A percentile compares a stretch with the other conserved stretches of the same genome.
phyloP scores from a whole-genome alignment of 2,888 invertebrate genomes.

The Ichneumoninae sp. region DNA sequence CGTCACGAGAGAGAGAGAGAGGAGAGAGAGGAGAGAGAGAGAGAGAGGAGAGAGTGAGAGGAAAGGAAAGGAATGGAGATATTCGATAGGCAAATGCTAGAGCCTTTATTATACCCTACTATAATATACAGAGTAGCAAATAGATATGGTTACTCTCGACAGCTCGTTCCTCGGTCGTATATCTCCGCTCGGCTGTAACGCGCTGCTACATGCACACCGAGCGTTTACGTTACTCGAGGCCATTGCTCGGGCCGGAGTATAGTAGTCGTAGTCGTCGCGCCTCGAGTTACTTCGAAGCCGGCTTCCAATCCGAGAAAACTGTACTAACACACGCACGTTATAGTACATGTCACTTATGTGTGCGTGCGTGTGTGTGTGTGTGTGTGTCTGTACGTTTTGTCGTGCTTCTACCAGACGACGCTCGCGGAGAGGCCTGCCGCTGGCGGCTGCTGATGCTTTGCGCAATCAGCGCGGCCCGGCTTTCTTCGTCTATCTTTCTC shows the following conservation, averaged over 20 bases:
- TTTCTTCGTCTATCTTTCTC: background rate
- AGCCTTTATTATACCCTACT: slow-evolving; percentile 30
- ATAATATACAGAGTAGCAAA: slow-evolving; percentile 41
- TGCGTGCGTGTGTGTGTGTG: slow-evolving; percentile 2
- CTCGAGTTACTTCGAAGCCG: slow-evolving; percentile 59
- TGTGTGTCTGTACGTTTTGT: slow-evolving; percentile 38
- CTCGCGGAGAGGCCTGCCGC: slow-evolving; percentile 39
- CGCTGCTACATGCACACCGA: slow-evolving; percentile 45
- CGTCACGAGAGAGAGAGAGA: slow-evolving; percentile 25
- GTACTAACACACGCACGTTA: background rate
- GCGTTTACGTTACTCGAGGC: slow-evolving; percentile 64
- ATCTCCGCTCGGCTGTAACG: slow-evolving; percentile 43
- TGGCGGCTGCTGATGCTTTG: slow-evolving; percentile 52
- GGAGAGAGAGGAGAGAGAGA: slow-evolving; percentile 33
- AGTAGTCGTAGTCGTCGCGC: slow-evolving; percentile 53
- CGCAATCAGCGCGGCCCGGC: slow-evolving; percentile 59
- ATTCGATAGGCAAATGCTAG: background rate
- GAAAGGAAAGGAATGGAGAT: background rate
- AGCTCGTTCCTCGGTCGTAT: slow-evolving; percentile 14
- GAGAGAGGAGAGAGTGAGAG: slow-evolving; percentile 37
- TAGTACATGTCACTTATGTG: background rate
- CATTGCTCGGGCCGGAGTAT: slow-evolving; percentile 58
- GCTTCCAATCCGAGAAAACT: slow-evolving; percentile 36
- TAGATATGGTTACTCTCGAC: slow-evolving; percentile 51
- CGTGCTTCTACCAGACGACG: slow-evolving; percentile 53